phyloP scores from a whole-genome alignment of 1,140 invertebrate genomes.

The Formica selysi region DNA sequence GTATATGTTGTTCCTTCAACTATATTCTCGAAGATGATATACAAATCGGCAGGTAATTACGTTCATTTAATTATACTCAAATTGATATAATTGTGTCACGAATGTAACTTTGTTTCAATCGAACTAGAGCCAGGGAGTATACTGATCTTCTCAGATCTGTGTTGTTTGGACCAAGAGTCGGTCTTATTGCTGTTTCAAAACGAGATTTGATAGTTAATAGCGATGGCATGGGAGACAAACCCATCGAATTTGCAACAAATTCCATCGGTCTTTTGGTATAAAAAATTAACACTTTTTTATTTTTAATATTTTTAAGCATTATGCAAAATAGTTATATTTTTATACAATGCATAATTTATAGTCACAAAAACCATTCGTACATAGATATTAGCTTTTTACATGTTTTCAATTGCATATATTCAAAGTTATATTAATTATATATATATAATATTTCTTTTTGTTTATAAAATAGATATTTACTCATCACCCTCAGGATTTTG shows the following conservation, averaged over 20 bases:
- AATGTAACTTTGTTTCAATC: background rate
- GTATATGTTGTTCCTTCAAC: constrained; percentile 74
- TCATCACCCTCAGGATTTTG: constrained; percentile 65
- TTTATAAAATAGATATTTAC: constrained; percentile 32
- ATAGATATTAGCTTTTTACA: background rate
- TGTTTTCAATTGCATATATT: background rate
- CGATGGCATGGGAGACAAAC: background rate
- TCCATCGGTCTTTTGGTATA: constrained; percentile 39
- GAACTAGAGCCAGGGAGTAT: background rate
- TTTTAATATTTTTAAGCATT: background rate
- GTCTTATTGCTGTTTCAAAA: background rate
- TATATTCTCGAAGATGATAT: constrained; percentile 65
- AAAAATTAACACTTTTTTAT: background rate
- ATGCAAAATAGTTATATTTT: background rate
- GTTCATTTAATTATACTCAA: background rate
- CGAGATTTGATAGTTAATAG: background rate
- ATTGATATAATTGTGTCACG: background rate
- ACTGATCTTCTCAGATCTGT: background rate
- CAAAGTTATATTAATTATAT: constrained; percentile 16
- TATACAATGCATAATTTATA: background rate
- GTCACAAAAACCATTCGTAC: background rate
- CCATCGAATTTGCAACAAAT: constrained; percentile 30
- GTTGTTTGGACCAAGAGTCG: constrained; percentile 35
- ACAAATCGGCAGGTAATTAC: constrained; percentile 49
- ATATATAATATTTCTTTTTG: background rate